These are phyloP conservation scores for Oxyura jamaicensis DNA, from an alignment of 2,113 vertebrate genomes.

Conservation along the genomic window DNA sequence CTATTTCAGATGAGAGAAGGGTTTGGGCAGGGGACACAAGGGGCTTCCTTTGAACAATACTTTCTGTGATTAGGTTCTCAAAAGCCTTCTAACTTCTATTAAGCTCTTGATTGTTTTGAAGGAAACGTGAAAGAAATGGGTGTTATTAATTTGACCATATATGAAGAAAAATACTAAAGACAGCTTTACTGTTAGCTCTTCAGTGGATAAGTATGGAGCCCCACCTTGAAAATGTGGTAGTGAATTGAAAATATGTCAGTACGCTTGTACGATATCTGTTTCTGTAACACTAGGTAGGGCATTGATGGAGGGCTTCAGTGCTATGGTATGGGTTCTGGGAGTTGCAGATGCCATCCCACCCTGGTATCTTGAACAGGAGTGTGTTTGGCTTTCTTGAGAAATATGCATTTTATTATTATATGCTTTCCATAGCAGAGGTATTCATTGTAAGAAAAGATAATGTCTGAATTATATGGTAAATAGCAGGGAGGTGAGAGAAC, in stretches of 20 bases:
- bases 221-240: not conserved
- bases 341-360: not conserved
- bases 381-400: not conserved
- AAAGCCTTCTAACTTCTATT: not conserved
- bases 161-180: not conserved
- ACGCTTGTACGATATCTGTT: rapidly evolving
- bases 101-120: not conserved
- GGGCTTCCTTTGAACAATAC: not conserved
- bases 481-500: not conserved
- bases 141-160: not conserved
- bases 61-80: not conserved
- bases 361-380: not conserved
- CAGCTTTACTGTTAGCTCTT: not conserved
- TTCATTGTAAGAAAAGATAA: not conserved
- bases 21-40: not conserved
- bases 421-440: not conserved
- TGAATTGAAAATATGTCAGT: not conserved
- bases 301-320: not conserved
- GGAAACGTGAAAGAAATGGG: not conserved
- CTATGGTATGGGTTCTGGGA: not conserved
- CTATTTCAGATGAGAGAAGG: not conserved
- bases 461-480: not conserved
- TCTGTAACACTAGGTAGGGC: not conserved
- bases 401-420: not conserved
- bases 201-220: not conserved